Conservation (phyloP, 2,797 vertebrate species). For the Protosalanx chinensis region DNA sequence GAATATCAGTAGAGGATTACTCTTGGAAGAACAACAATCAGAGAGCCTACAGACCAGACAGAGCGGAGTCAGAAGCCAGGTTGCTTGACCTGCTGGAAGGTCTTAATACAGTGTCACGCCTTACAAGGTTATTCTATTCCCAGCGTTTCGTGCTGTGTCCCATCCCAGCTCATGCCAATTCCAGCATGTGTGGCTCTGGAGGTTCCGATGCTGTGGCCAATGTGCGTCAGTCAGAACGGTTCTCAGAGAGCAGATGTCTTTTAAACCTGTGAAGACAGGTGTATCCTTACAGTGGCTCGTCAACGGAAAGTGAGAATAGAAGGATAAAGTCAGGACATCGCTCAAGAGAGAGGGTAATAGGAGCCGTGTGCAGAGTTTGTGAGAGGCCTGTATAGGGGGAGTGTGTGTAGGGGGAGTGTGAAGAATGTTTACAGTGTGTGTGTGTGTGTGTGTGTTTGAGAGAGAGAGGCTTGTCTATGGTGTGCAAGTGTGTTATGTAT, state of each 20-base stretch:
- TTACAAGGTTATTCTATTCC: slow-evolving; percentile 16
- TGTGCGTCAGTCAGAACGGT: slow-evolving; percentile 43
- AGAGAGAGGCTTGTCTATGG: slow-evolving; percentile 6
- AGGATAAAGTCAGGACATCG: slow-evolving; percentile 44
- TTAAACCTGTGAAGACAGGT: slow-evolving; percentile 59
- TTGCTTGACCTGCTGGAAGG: not conserved
- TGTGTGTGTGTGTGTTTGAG: slow-evolving; percentile 5
- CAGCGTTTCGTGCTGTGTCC: slow-evolving; percentile 22
- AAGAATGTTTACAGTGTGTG: not conserved
- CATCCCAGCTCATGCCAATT: slow-evolving; percentile 14
- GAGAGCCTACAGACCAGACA: too few relatives aligned
- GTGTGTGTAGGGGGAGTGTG: not conserved
- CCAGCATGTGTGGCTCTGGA: slow-evolving; percentile 42
- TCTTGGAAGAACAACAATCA: not conserved
- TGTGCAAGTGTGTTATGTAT: not conserved
- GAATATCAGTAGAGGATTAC: slow-evolving; percentile 1
- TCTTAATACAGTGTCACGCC: not conserved
- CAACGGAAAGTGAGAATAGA: slow-evolving; percentile 56
- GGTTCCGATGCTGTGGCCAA: slow-evolving; percentile 52
- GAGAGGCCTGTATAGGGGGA: slow-evolving; percentile 5
- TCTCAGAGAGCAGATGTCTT: slow-evolving; percentile 39
- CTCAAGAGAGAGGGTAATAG: slow-evolving; percentile 40
- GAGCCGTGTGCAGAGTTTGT: slow-evolving; percentile 27
- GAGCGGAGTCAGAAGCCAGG: not conserved
- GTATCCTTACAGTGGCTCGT: slow-evolving; percentile 48